Base-by-base conservation (phyloP, 2,113 vertebrate species). In the Labrus mixtus region DNA sequence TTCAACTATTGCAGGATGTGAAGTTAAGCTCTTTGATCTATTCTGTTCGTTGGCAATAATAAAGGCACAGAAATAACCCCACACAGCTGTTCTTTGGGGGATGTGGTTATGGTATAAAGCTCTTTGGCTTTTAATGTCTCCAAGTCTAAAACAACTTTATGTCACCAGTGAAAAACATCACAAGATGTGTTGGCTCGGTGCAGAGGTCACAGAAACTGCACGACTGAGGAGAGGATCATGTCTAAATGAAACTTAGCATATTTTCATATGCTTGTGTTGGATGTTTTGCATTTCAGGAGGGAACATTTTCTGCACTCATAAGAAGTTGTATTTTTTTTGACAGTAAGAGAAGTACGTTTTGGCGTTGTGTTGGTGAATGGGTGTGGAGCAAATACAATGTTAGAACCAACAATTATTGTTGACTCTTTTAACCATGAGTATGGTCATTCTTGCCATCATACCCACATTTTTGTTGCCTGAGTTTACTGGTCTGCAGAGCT, bases 1-100 rank as follows among this genome's bases (percentile, higher is more conserved):
- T 19, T 20, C 17, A 10, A n/a, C n/a, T 1, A 15, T 45, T 16
- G 43, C 11, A 16, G 43, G 6, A 10, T 10, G 8, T 51, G 8
- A n/a, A 51, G 48, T n/a, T n/a, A 5, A 20, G 48, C 48, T 51
- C 8, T 51, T n/a, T 51, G 10, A 51, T n/a, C 19, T n/a, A n/a
- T n/a, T 51, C 48, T 20, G 48, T 51, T 51, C 20, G 19, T 48
- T 48, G 46, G 46, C 16, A 33, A n/a, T 20, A 51, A 51, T 51
- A 51, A 51, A 51, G 13, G n/a, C 48, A n/a, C 48, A 51, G 6
- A 50, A 17, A 51, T 51, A 51, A 51, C 19, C 48, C 8, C 19
- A n/a, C 8, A 10, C 48, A n/a, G 48, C 48, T n/a, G 48, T 29
- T 73, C 36, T 74, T 68, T 68, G 22, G 69, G 13, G 12, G 9